Evolutionary conservation across 2,797 vertebrate species (phyloP).

Genomic region (Salmo trutta): DNA sequence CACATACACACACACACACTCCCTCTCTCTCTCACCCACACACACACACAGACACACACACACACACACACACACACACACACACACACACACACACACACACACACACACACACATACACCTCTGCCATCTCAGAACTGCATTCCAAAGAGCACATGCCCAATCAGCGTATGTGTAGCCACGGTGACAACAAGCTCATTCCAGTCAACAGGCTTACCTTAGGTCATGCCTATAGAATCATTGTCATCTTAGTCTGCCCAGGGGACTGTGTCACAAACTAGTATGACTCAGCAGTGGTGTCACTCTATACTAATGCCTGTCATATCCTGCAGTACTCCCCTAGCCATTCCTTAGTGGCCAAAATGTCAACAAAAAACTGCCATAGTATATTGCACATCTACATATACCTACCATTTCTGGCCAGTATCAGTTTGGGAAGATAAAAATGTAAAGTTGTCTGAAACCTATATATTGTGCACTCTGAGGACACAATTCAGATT

Average conservation of each 20-base stretch:
- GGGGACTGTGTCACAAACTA: constrained; percentile 43
- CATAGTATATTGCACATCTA: too few species aligned
- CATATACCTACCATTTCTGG: too few species aligned
- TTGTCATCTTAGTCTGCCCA: constrained; percentile 46
- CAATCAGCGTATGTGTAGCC: constrained; percentile 15
- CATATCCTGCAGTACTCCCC: too few species aligned
- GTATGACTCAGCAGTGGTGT: background rate
- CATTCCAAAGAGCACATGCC: constrained; percentile 60
- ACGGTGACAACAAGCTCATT: constrained; percentile 48
- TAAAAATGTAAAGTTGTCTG: constrained; percentile 29
- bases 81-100: too few species aligned
- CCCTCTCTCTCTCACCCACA: constrained; percentile 15
- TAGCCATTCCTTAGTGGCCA: too few species aligned
- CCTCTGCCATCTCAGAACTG: constrained; percentile 45
- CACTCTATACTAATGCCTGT: too few species aligned
- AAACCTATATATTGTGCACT: constrained; percentile 35
- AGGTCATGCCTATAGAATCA: constrained; percentile 36
- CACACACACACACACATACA: constrained; percentile 17
- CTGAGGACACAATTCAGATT: constrained; percentile 37
- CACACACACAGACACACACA: background rate
- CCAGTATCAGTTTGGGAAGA: too few species aligned
- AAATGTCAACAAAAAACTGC: too few species aligned
- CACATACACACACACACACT: background rate
- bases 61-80: background rate
- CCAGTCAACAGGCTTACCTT: constrained; percentile 44